Conservation (phyloP, 2,113 vertebrate genomes). For the Suncus etruscus region DNA sequence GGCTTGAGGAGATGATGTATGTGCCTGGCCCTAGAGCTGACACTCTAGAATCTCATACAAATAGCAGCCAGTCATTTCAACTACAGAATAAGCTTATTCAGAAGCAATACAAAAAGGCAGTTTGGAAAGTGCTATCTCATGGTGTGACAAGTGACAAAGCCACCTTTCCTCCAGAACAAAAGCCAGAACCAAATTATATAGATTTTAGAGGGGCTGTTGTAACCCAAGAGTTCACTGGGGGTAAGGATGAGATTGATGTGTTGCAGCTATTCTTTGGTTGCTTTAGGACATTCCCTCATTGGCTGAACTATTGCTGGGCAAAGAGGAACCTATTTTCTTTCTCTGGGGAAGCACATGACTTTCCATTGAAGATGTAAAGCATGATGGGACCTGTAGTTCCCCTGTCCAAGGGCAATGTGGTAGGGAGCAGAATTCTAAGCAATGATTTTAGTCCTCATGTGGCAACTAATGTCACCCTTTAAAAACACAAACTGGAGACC, state of each 20-base stretch:
- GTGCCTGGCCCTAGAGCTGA: not conserved
- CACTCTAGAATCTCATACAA: not conserved
- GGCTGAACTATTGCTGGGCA: not conserved
- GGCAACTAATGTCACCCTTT: too few species aligned
- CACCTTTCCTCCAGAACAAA: not conserved
- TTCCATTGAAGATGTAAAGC: not conserved
- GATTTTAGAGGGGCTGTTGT: not conserved
- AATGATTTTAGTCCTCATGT: not conserved
- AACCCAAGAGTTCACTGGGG: not conserved
- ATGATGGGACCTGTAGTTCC: not conserved
- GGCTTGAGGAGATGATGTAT: not conserved
- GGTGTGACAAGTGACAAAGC: not conserved
- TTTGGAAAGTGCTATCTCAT: not conserved
- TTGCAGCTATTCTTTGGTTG: not conserved
- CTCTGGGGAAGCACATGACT: not conserved
- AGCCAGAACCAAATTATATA: not conserved
- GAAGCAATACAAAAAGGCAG: not conserved
- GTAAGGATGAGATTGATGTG: not conserved
- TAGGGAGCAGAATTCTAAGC: not conserved
- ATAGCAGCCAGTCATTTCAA: not conserved
- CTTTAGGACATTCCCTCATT: not conserved
- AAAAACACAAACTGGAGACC: too few species aligned
- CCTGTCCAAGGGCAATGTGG: rapidly evolving
- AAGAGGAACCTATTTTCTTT: not conserved
- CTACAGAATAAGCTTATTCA: not conserved